phyloP scores from a whole-genome alignment of 2,113 vertebrate genomes.

The Carassius auratus region DNA sequence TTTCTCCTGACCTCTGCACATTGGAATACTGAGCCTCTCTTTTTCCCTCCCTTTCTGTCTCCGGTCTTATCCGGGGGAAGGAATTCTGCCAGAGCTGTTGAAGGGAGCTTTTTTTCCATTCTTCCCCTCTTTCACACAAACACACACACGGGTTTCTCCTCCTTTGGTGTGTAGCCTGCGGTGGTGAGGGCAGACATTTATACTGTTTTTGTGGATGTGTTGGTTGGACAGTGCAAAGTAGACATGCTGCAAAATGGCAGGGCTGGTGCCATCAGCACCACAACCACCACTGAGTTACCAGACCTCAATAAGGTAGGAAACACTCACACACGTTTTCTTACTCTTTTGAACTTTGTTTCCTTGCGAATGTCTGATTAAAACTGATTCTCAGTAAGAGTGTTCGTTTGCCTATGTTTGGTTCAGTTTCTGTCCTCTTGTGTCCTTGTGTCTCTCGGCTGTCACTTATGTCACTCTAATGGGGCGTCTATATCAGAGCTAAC shows the following conservation, averaged over 20 bases:
- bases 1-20: constrained; percentile 43
- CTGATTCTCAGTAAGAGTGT: background rate
- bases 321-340: background rate
- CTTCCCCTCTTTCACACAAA: constrained; percentile 13
- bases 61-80: constrained; percentile 54
- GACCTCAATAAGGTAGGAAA: constrained; percentile 70
- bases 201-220: constrained; percentile 67
- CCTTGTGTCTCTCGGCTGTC: constrained; percentile 6
- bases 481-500: constrained; percentile 43
- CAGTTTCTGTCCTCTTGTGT: background rate
- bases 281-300: constrained; percentile 65
- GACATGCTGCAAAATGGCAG: constrained; percentile 74
- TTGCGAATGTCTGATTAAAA: background rate
- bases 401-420: background rate
- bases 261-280: constrained; percentile 64
- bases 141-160: constrained; percentile 19
- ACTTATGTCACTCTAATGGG: constrained; percentile 32
- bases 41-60: background rate
- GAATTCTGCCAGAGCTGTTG: constrained; percentile 51
- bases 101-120: constrained; percentile 61
- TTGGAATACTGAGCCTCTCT: constrained; percentile 40
- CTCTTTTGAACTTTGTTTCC: constrained; percentile 15
- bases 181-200: constrained; percentile 63
- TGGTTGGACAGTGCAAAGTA: constrained; percentile 61
- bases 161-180: constrained; percentile 52